Conservation (phyloP, 2,113 vertebrate species). For the Siphamia tubifer region DNA sequence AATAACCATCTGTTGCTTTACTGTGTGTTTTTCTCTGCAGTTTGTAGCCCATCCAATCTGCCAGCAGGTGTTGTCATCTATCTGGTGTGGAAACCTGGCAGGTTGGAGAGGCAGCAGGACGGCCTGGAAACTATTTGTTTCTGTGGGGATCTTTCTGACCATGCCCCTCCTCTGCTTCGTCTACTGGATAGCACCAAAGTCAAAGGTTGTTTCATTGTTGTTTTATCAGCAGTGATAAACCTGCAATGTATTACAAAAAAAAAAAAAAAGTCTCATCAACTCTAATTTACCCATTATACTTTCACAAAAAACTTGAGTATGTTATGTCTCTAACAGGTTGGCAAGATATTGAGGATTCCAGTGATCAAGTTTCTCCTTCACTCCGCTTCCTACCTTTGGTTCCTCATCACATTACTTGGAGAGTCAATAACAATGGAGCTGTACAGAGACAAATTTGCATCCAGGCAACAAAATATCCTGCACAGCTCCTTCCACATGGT, state of each 20-base stretch:
- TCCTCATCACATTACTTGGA: constrained; percentile 86
- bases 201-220: constrained; percentile 73
- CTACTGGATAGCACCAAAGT: constrained; percentile 90
- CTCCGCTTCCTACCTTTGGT: constrained; percentile 91
- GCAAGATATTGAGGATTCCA: constrained; percentile 83
- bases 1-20: background rate
- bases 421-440: constrained; percentile 88
- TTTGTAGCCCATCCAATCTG: constrained; percentile 92
- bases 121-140: constrained; percentile 85
- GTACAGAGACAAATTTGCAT: constrained; percentile 77
- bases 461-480: constrained; percentile 83
- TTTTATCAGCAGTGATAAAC: background rate
- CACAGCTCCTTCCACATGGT: constrained; percentile 91
- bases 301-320: background rate
- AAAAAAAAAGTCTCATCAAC: too few relatives aligned
- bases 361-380: constrained; percentile 91
- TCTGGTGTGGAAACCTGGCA: constrained; percentile 87
- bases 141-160: constrained; percentile 85
- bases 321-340: constrained; percentile 68
- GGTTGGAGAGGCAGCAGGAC: constrained; percentile 89
- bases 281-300: too few relatives aligned
- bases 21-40: constrained; percentile 59
- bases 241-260: background rate
- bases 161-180: constrained; percentile 88
- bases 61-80: constrained; percentile 92